Percentiles rank a stretch among this genome's conserved stretches.
These are phyloP conservation scores for Leptoclinus maculatus DNA, from an alignment of 2,797 vertebrate genomes.

Conservation along the genomic window DNA sequence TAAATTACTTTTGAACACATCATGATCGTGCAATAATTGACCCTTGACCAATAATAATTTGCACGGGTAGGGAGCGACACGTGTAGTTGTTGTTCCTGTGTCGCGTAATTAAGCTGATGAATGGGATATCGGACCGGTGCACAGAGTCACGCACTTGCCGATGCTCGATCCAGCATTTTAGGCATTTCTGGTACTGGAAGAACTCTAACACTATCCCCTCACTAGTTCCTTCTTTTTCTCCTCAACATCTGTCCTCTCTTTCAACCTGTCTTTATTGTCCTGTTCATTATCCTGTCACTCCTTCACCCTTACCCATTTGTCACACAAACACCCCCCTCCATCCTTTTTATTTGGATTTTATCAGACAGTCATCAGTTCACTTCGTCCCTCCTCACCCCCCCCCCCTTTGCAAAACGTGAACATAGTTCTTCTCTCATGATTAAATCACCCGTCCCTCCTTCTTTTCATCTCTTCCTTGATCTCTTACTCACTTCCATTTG, in stretches of 20 bases:
- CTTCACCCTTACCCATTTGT: conserved; percentile 47
- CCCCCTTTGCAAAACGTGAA: conserved; percentile 11
- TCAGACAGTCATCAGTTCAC: conserved; percentile 55
- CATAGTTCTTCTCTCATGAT: conserved; percentile 29
- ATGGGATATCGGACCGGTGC: too few relatives aligned
- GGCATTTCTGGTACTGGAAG: background rate
- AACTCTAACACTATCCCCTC: background rate
- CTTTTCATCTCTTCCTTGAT: conserved; percentile 13
- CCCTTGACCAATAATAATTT: background rate
- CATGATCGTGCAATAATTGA: background rate
- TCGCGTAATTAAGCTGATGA: too few relatives aligned
- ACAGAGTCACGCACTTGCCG: too few relatives aligned
- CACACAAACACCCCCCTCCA: conserved; percentile 37
- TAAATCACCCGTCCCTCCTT: conserved; percentile 30
- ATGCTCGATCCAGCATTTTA: background rate
- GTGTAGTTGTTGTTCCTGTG: background rate
- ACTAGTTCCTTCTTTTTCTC: background rate
- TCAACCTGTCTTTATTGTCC: conserved; percentile 8
- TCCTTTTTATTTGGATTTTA: conserved; percentile 28
- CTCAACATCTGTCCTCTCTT: conserved; percentile 29
- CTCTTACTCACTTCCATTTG: conserved; percentile 19
- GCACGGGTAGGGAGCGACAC: too few relatives aligned
- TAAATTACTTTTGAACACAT: background rate
- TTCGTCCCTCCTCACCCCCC: conserved; percentile 3
- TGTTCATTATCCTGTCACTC: conserved; percentile 4